Conservation (phyloP, 2,797 vertebrate genomes). For the Tolypeutes matacus region DNA sequence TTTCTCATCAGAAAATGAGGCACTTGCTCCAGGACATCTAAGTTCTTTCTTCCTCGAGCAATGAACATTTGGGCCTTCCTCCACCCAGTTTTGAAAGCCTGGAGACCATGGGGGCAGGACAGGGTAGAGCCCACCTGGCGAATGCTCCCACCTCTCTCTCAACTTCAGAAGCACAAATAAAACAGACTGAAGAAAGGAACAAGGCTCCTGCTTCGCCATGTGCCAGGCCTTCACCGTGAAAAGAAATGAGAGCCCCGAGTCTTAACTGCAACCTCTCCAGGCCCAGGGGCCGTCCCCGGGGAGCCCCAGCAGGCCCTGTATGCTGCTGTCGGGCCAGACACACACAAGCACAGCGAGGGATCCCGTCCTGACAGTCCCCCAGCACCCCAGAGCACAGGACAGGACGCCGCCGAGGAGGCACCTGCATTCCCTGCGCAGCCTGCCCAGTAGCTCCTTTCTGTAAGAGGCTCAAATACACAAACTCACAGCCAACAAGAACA, state of each 20-base stretch:
- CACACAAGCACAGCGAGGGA: fast-evolving
- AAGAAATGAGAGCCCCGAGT: no score
- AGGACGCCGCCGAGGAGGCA: fast-evolving
- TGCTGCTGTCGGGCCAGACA: fast-evolving
- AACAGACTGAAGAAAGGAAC: not conserved
- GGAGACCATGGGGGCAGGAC: fast-evolving
- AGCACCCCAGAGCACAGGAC: fast-evolving
- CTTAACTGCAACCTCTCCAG: fast-evolving
- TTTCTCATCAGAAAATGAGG: fast-evolving
- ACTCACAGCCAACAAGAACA: no score
- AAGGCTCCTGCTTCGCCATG: fast-evolving
- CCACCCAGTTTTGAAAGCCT: fast-evolving
- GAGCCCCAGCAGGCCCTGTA: fast-evolving
- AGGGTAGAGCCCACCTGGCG: fast-evolving
- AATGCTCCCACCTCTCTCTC: not conserved
- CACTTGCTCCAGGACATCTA: fast-evolving
- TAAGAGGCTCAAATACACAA: not conserved
- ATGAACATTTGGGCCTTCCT: fast-evolving
- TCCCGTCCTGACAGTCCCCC: fast-evolving
- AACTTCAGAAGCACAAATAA: not conserved
- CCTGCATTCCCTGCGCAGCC: fast-evolving
- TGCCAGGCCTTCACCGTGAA: fast-evolving
- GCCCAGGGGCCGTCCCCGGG: not conserved
- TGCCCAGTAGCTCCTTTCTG: fast-evolving
- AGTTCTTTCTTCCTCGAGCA: fast-evolving